Evolutionary conservation across 30 jellyfish, hydroid and myxozoan genomes (phyloP).

Genomic region (Pelagia noctiluca): DNA sequence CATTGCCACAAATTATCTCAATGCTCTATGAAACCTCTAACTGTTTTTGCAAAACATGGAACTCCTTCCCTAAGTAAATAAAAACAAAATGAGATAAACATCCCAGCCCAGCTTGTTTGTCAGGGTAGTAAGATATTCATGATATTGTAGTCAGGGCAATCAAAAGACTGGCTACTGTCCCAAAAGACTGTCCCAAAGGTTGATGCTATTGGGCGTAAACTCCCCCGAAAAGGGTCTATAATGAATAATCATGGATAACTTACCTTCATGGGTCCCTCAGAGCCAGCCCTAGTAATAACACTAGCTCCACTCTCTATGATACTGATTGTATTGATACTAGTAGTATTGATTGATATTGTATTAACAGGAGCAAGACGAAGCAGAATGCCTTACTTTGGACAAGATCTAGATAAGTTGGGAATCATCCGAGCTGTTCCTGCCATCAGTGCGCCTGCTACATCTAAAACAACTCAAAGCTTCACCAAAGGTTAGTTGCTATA

Average conservation of each 20-base stretch:
- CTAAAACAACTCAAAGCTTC: neutral
- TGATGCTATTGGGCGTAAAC: conserved; percentile 22
- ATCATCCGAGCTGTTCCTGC: conserved; percentile 86
- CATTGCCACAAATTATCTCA: too few species aligned
- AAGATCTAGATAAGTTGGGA: conserved; percentile 92
- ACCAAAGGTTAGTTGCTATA: neutral
- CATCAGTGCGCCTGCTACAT: conserved; percentile 11
- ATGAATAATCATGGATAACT: neutral
- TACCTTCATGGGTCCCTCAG: neutral
- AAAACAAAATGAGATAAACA: too few species aligned
- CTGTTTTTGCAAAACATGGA: too few species aligned
- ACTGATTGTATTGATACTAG: neutral
- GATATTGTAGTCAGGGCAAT: too few species aligned
- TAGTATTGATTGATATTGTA: neutral
- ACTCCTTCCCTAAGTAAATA: too few species aligned
- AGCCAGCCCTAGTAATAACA: too few species aligned
- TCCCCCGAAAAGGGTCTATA: neutral
- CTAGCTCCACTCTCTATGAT: too few species aligned
- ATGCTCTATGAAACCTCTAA: too few species aligned
- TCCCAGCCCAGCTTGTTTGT: too few species aligned
- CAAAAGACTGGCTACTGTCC: too few species aligned
- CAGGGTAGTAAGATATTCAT: too few species aligned
- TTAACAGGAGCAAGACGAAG: conserved; percentile 71
- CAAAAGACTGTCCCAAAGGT: neutral
- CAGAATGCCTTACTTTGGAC: conserved; percentile 95